These are phyloP conservation scores for Monomorium pharaonis DNA, from an alignment of 1,140 invertebrate species.

Conservation along the genomic window DNA sequence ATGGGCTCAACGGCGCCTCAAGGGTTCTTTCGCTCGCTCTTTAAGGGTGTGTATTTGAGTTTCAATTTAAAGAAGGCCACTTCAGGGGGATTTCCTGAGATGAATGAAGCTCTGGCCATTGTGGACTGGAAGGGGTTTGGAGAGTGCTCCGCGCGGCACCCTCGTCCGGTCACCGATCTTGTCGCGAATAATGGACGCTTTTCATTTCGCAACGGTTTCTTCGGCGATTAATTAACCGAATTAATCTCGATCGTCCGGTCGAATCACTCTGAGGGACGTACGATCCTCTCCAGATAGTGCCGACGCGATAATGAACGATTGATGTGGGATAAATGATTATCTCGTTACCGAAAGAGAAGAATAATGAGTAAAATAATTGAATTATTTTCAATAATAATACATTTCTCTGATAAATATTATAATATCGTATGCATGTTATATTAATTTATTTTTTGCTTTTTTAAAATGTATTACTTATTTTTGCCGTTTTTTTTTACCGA, in stretches of 20 bases:
- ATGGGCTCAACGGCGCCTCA: slow-evolving; percentile 38
- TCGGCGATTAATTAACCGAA: slow-evolving; percentile 38
- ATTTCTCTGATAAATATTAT: not conserved
- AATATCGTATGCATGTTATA: too few species aligned
- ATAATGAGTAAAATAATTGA: not conserved
- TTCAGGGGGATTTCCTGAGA: slow-evolving; percentile 49
- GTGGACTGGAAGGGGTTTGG: not conserved
- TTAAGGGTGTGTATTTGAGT: slow-evolving; percentile 47
- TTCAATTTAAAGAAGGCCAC: slow-evolving; percentile 65
- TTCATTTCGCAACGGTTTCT: slow-evolving; percentile 35
- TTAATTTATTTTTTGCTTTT: not conserved
- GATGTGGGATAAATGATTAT: not conserved
- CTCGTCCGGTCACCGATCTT: not conserved
- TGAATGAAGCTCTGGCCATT: slow-evolving; percentile 52
- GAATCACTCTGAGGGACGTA: not conserved
- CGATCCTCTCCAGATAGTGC: not conserved
- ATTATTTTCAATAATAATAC: not conserved
- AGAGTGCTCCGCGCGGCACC: slow-evolving; percentile 27
- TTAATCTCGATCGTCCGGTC: slow-evolving; percentile 39
- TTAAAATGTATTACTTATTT: not conserved
- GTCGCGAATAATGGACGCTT: slow-evolving; percentile 47
- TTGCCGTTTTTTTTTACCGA: not conserved
- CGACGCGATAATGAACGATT: slow-evolving; percentile 14
- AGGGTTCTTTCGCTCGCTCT: slow-evolving; percentile 35
- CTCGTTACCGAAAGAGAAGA: not conserved